Evolutionary conservation across 2,888 invertebrate species (phyloP).

Genomic region (Drosophila villosipedis): DNA sequence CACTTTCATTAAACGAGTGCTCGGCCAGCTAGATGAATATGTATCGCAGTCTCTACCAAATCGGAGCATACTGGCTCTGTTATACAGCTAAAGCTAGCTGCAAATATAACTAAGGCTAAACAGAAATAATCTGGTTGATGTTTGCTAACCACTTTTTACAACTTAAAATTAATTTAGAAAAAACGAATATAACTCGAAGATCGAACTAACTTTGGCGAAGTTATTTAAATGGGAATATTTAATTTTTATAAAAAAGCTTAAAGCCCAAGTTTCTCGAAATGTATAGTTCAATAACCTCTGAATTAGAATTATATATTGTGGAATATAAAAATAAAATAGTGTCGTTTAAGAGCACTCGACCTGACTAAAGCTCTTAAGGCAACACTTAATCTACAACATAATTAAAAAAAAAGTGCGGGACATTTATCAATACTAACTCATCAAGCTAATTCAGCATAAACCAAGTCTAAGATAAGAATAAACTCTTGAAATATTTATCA

Average conservation of each 20-base stretch:
- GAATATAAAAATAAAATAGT: not conserved
- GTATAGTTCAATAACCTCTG: not conserved
- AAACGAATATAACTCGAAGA: not conserved
- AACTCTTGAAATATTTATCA: not conserved
- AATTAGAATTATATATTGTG: not conserved
- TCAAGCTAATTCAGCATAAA: not conserved
- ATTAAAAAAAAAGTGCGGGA: not conserved
- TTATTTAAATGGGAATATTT: not conserved
- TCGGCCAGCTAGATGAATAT: conserved; percentile 28
- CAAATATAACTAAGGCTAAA: not conserved
- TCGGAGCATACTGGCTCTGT: not conserved
- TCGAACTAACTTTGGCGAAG: not conserved
- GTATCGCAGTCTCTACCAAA: conserved; percentile 4
- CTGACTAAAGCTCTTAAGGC: not conserved
- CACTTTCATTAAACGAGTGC: conserved; percentile 66
- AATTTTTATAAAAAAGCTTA: not conserved
- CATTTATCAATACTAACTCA: not conserved
- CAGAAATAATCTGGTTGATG: not conserved
- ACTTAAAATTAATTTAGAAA: not conserved
- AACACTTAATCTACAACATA: not conserved
- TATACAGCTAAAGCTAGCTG: not conserved
- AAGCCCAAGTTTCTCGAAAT: too few species aligned
- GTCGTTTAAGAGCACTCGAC: not conserved
- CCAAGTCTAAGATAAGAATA: not conserved
- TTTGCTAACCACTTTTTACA: not conserved